Base-by-base conservation (phyloP, 2,113 vertebrate genomes). In the Pseudopodoces humilis region DNA sequence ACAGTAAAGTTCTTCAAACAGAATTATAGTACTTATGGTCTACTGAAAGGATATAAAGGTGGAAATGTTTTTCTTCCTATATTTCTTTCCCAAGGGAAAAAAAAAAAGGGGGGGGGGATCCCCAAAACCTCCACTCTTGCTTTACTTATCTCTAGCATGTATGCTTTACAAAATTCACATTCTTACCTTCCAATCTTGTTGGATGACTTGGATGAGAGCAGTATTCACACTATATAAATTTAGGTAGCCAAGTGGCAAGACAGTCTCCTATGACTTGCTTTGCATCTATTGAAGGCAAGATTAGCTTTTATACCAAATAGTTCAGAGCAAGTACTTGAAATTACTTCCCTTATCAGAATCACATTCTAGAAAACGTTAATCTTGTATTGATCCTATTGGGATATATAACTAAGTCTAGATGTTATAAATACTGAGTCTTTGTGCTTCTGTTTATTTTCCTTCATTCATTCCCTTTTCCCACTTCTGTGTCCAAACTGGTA, bases 301-400 rank as follows among this genome's bases (percentile, higher is more conserved):
- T 44, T 19, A 69, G 12, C 12, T 88, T 87, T 84, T 49, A 28
- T 52, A 25, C 25, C 13, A 90, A 89, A 49, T 28, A 44, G 3
- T 58, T 90, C 52, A 72, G 52, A 77, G 52, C 21, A 85, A 89
- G 39, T 62, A 46, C 18, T 58, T 91, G 65, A 84, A 89, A 70
- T 70, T 74, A 68, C 25, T 55, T 74, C 52, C 9, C 23, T 31
- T 62, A 43, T 84, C 18, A 72, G 50, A 74, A 39, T 60, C 7
- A 21, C 6, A 2, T 21, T 82, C 21, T 68, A 60, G 43, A 87
- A 84, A 58, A 64, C 24, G 10, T 47, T 59, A 18, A 78, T 86
- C 19, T 63, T 59, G 7, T 71, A 1, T 59, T 74, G 47, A 44
- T 70, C 19, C 37, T 75, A 1, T n/a, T 79, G n/a, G 19, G 13